A percentile compares a stretch with the other conserved stretches of the same genome.
phyloP scores from a whole-genome alignment of 2,113 vertebrate genomes.

The Rattus norvegicus region DNA sequence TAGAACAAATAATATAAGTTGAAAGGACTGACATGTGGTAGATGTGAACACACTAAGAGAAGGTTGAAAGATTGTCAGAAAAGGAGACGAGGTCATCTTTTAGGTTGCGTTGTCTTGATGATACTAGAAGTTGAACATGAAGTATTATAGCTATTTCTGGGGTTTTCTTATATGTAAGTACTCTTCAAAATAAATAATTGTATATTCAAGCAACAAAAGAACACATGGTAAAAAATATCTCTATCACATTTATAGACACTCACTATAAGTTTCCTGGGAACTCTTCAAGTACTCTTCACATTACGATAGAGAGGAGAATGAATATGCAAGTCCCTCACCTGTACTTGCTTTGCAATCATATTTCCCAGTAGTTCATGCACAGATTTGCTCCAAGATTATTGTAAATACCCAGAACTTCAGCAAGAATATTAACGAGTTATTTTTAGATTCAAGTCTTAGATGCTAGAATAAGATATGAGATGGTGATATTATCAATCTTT shows the following conservation, averaged over 20 bases:
- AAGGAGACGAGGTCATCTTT: neutral
- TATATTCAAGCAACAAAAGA: conserved; percentile 13
- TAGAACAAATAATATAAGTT: neutral
- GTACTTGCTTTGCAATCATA: neutral
- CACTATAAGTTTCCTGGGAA: neutral
- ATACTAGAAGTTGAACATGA: neutral
- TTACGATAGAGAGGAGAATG: neutral
- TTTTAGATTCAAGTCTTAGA: neutral
- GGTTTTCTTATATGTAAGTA: neutral
- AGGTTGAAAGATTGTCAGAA: neutral
- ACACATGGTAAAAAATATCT: neutral
- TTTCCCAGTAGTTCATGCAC: neutral
- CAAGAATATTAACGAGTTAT: neutral
- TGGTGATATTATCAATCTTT: neutral
- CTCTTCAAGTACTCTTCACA: neutral
- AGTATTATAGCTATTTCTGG: neutral
- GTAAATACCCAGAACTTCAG: neutral
- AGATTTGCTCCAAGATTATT: neutral
- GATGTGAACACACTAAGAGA: neutral
- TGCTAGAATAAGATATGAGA: neutral
- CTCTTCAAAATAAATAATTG: neutral
- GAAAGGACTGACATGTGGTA: neutral
- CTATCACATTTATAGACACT: neutral
- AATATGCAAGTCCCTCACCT: neutral
- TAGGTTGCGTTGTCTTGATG: conserved; percentile 3